Conservation (phyloP, 2,888 invertebrate genomes). For the Syritta pipiens region DNA sequence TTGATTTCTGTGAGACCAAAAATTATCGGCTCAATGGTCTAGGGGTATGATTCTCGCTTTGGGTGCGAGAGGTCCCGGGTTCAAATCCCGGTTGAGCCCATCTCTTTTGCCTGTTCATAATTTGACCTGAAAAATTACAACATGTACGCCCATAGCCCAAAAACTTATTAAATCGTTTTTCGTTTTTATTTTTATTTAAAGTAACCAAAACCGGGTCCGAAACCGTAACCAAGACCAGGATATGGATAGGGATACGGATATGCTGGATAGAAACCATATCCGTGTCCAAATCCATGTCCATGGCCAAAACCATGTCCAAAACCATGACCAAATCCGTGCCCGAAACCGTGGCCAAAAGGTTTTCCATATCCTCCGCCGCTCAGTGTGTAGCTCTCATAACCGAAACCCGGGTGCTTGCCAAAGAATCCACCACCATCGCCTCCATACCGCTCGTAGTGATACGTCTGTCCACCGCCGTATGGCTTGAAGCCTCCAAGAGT, state of each 20-base stretch:
- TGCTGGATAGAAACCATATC: slow-evolving; percentile 4
- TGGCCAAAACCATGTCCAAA: slow-evolving; percentile 15
- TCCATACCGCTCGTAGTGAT: slow-evolving; percentile 36
- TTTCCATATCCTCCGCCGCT: slow-evolving; percentile 53
- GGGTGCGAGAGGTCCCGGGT: slow-evolving; percentile 84
- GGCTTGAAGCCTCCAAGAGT: slow-evolving; percentile 33
- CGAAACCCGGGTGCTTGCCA: slow-evolving; percentile 37
- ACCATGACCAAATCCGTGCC: slow-evolving; percentile 7
- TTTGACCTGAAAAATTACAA: too few species aligned
- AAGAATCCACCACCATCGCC: slow-evolving; percentile 30
- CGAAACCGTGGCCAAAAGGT: slow-evolving; percentile 30
- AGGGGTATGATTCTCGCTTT: slow-evolving; percentile 83
- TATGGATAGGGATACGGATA: slow-evolving; percentile 6
- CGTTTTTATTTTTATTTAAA: not conserved
- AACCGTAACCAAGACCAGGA: not conserved
- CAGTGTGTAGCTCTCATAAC: slow-evolving; percentile 35
- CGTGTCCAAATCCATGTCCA: slow-evolving; percentile 5
- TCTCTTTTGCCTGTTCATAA: too few species aligned
- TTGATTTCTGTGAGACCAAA: too few species aligned
- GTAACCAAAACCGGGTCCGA: not conserved
- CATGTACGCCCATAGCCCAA: too few species aligned
- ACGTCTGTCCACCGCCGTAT: slow-evolving; percentile 20
- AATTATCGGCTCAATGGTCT: slow-evolving; percentile 81
- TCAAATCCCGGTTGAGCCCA: slow-evolving; percentile 83
- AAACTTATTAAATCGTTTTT: too few species aligned